Evolutionary conservation across 2,113 vertebrate species (phyloP), one percentile per base, ranked within the genome.

Genomic region (Pungitius pungitius): DNA sequence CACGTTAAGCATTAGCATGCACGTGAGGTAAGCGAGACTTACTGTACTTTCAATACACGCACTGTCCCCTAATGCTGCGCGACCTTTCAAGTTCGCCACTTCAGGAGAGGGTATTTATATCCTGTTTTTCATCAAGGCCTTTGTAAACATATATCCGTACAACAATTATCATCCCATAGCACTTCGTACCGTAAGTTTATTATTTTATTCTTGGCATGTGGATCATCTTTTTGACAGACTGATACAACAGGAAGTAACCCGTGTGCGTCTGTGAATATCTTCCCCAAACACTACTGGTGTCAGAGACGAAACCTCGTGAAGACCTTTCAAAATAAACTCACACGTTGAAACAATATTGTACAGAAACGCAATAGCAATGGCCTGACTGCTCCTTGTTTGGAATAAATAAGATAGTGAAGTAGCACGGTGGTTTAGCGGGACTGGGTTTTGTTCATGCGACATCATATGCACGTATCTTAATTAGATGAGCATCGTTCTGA

Each of bases 191-290:
- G 13, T 39, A 30, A 22, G 10, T 20, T 12, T 30, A 14, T 39
- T 20, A 14, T 39, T 20, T 1, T 0, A 2, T 3, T 58, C 0
- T 62, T 33, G 11, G 40, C 24, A 47, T 6, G 12, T 3, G 13
- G 15, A 35, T 26, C 2, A 11, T n/a, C 45, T 73, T 82, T 69
- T 37, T 30, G 58, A 35, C 70, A 71, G 80, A 67, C 26, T 8
- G 8, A n/a, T 59, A 88, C 79, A 74, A 81, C 60, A 24, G 69
- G 78, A 85, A 78, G 18, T 30, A 13, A 1, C 18, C 8, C 0
- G 3, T 43, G 92, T 93, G 91, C 92, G 86, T 89, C 87, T 39
- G 8, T 4, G 54, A 91, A 88, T 73, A 42, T 49, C 77, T 85
- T 92, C 88, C 82, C 89, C 14, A 22, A 14, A 45, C 10, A 24